Conservation (phyloP, 1,140 invertebrate genomes). For the Anastrepha obliqua region DNA sequence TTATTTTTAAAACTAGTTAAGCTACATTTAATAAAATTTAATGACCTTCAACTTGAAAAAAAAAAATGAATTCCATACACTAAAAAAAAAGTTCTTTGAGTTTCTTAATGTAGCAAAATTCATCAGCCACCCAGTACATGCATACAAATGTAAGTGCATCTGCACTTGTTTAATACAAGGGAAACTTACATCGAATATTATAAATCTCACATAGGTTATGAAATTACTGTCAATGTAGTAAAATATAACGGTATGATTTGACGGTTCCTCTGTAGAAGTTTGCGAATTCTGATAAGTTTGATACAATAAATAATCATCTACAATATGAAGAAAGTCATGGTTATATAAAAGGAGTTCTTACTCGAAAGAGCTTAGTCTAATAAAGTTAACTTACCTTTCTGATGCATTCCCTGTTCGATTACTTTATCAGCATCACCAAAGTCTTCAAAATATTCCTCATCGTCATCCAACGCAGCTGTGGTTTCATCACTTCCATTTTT, state of each 20-base stretch:
- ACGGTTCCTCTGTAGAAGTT: not conserved
- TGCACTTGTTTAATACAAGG: not conserved
- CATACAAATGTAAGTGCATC: not conserved
- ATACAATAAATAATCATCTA: slow-evolving; percentile 66
- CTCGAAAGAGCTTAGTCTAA: not conserved
- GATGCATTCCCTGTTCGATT: slow-evolving; percentile 64
- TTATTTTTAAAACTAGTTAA: no score
- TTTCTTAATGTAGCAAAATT: no score
- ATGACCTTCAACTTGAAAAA: no score
- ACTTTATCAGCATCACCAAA: slow-evolving; percentile 62
- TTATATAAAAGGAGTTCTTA: not conserved
- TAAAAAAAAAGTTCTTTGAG: no score
- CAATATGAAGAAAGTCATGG: not conserved
- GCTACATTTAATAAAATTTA: no score
- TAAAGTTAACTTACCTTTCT: slow-evolving; percentile 61
- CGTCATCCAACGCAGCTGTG: slow-evolving; percentile 46
- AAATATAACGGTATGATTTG: slow-evolving; percentile 62
- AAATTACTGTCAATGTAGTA: slow-evolving; percentile 67
- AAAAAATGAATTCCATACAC: no score
- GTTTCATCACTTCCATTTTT: slow-evolving; percentile 37
- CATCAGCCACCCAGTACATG: no score
- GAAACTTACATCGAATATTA: slow-evolving; percentile 66
- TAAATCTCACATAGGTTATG: slow-evolving; percentile 69
- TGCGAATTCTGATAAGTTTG: slow-evolving; percentile 62
- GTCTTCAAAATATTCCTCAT: not conserved